These are phyloP conservation scores for Formica aserva DNA, from an alignment of 2,888 invertebrate species.

Conservation along the genomic window DNA sequence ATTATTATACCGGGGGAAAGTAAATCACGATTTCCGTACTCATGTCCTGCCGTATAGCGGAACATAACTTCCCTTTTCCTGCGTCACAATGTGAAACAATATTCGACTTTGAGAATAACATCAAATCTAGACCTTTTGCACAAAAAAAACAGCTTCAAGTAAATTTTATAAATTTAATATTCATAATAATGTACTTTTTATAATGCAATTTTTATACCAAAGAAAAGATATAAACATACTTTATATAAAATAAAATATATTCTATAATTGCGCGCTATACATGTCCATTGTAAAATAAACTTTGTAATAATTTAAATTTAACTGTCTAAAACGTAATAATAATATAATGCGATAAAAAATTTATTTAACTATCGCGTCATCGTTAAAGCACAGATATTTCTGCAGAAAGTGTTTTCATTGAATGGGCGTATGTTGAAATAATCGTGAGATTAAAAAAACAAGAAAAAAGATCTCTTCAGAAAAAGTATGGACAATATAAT, in stretches of 20 bases:
- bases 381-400: background rate
- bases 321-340: background rate
- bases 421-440: slow-evolving; percentile 59
- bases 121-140: background rate
- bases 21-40: slow-evolving; percentile 83
- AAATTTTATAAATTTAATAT: slow-evolving; percentile 3
- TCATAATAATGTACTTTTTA: background rate
- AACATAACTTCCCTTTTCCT: slow-evolving; percentile 79
- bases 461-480: background rate
- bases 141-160: background rate
- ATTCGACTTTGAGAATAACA: slow-evolving; percentile 60
- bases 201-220: background rate
- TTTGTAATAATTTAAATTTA: background rate
- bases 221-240: background rate
- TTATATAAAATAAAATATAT: background rate
- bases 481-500: background rate
- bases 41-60: slow-evolving; percentile 71
- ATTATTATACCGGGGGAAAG: slow-evolving; percentile 81
- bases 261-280: background rate
- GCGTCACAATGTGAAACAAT: slow-evolving; percentile 66
- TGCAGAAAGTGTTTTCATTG: slow-evolving; percentile 62
- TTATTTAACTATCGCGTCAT: background rate
- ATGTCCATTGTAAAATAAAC: background rate
- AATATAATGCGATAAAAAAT: background rate
- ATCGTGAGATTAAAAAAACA: slow-evolving; percentile 48